A percentile compares a stretch with the other conserved stretches of the same genome.
phyloP scores from a whole-genome alignment of 1,140 invertebrate species.

The Meteorus sp. region DNA sequence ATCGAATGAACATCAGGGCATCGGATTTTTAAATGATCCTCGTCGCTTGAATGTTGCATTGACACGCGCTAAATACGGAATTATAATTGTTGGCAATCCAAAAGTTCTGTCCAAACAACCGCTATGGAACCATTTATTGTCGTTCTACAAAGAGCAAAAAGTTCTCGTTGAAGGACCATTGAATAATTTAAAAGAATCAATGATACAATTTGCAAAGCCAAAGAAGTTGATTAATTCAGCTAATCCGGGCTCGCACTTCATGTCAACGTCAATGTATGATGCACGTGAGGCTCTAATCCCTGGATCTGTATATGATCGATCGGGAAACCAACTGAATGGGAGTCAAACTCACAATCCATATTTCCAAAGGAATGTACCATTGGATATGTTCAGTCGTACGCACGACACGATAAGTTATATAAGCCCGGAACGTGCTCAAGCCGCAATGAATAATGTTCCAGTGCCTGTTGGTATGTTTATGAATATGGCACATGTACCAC shows the following conservation, averaged over 20 bases:
- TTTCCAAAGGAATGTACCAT: constrained; percentile 56
- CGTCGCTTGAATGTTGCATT: constrained; percentile 96
- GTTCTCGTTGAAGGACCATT: constrained; percentile 97
- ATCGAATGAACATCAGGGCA: constrained; percentile 89
- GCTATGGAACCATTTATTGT: constrained; percentile 97
- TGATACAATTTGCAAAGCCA: constrained; percentile 97
- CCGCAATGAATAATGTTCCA: constrained; percentile 76
- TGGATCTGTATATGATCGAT: constrained; percentile 78
- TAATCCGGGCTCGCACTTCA: constrained; percentile 96
- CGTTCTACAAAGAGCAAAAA: constrained; percentile 97
- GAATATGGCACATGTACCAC: constrained; percentile 89
- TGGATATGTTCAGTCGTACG: constrained; percentile 67
- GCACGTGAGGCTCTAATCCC: constrained; percentile 88
- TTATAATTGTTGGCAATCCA: constrained; percentile 99
- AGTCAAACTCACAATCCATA: constrained; percentile 55
- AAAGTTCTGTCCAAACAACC: constrained; percentile 98
- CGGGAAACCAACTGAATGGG: constrained; percentile 60
- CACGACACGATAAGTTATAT: constrained; percentile 95
- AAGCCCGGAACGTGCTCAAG: constrained; percentile 80
- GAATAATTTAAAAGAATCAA: constrained; percentile 95
- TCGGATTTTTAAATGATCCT: constrained; percentile 97
- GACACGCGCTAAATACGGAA: constrained; percentile 95
- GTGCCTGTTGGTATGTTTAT: constrained; percentile 95
- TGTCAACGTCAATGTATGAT: constrained; percentile 94
- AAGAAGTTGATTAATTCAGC: constrained; percentile 91